Conservation (phyloP, 2,888 invertebrate species). For the Phyto melanocephala region DNA sequence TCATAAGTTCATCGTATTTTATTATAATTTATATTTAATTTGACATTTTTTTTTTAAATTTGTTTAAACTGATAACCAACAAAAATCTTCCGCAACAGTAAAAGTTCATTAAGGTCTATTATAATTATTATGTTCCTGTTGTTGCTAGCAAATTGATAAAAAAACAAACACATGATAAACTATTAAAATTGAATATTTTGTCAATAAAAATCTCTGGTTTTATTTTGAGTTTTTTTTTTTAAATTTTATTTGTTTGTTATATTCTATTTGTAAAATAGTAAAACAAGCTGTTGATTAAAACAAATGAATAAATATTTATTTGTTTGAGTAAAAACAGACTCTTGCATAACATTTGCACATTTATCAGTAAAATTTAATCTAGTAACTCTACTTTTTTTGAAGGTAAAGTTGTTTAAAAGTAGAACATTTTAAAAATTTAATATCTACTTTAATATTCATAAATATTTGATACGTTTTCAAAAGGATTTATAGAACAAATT, state of each 20-base stretch:
- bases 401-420: no score
- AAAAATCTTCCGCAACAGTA: not conserved
- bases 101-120: not conserved
- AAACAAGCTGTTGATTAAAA: not conserved
- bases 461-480: no score
- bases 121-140: not conserved
- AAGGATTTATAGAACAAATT: no score
- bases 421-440: no score
- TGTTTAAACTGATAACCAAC: not conserved
- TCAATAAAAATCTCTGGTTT: no score
- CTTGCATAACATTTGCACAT: not conserved
- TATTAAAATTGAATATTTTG: constrained; percentile 5
- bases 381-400: not conserved
- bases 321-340: not conserved
- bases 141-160: not conserved
- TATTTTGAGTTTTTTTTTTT: not conserved
- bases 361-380: not conserved
- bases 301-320: constrained; percentile 7
- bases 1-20: no score
- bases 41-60: not conserved
- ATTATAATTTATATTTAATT: not conserved
- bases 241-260: not conserved
- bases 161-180: not conserved
- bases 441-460: no score
- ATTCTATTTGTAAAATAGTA: not conserved